Percentiles rank a stretch among this genome's conserved stretches.
Evolutionary conservation across 2,888 invertebrate genomes (phyloP).

Genomic region (Hydrotaea diabolus): DNA sequence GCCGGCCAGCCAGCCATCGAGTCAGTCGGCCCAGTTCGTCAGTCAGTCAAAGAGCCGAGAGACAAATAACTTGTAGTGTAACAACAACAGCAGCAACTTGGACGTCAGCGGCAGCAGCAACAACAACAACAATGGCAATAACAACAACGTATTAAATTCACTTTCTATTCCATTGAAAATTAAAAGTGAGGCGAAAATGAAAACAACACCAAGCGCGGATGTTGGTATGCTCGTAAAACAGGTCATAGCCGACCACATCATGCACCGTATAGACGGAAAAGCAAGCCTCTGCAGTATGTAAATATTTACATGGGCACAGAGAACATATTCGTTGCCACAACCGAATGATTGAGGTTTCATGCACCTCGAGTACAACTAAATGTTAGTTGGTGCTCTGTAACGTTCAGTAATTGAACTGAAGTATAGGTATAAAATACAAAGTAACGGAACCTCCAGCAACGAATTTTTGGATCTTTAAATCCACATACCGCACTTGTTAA

Average conservation of each 20-base stretch:
- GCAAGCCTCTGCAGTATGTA: too few species aligned
- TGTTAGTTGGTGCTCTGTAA: too few species aligned
- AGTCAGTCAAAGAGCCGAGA: slow-evolving; percentile 15
- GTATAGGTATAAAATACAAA: too few species aligned
- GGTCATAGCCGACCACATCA: slow-evolving; percentile 5
- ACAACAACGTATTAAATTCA: slow-evolving; percentile 64
- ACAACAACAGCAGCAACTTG: slow-evolving; percentile 8
- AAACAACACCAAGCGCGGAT: slow-evolving; percentile 48
- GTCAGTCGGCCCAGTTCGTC: background rate
- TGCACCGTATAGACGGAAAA: background rate
- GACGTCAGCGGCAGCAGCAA: slow-evolving; percentile 40
- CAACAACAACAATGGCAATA: slow-evolving; percentile 17
- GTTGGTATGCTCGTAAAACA: background rate
- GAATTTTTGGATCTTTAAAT: too few species aligned
- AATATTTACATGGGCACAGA: too few species aligned
- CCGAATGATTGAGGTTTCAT: too few species aligned
- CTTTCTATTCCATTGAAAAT: slow-evolving; percentile 71
- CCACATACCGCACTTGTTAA: too few species aligned
- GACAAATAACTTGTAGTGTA: slow-evolving; percentile 31
- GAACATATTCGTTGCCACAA: too few species aligned
- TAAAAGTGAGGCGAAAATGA: slow-evolving; percentile 66
- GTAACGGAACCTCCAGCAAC: too few species aligned
- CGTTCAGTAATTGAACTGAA: too few species aligned
- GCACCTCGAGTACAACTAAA: too few species aligned
- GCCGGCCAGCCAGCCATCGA: background rate